Evolutionary conservation across 2,888 invertebrate species (phyloP), one percentile per base, ranked within the genome.

Genomic region (Oscheius onirici): DNA sequence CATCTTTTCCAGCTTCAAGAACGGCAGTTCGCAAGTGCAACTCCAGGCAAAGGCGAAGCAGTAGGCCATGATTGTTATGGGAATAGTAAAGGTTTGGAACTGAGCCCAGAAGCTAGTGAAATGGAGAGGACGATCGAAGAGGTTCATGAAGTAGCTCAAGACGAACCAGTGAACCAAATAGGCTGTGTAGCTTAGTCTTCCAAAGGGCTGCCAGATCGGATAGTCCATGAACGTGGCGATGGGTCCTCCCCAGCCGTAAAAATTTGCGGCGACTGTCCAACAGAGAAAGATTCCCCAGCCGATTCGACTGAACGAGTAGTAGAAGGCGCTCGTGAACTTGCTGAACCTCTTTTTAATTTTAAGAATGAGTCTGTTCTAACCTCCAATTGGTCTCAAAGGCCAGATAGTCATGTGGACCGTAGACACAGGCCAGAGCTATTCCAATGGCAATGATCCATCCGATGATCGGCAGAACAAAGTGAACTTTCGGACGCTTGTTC

Each of bases 101-200:
- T 55, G 55, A 20, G 49, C 40, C n/a, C 28, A 34, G 5, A 24
- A 28, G 8, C 15, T 60, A 5, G 69, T 10, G 22, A 55, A 73
- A 11, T 74, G 77, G 1, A 74, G 17, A 0, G 73, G 74, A 5
- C 69, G 28, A 40, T 73, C 72, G 6, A 72, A 65, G 10, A 77
- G 40, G 41, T 72, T 74, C 55, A 75, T n/a, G 44, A 66, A 76
- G 40, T 73, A 72, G 43, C 69, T 74, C 28, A 79, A n/a, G n/a
- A 73, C 57, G 60, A 77, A 67, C 71, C 67, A 74, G 43, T 84
- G 84, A 1, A 80, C 75, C 34, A 97, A 91, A 90, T 95, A 97
- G 41, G 95, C 93, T 89, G 95, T 94, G 89, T 95, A 97, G 2
- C 95, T 94, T 74, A 96, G 91, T 67, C 95, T 91, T 84, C 95